phyloP scores from a whole-genome alignment of 1,140 invertebrate genomes.

The Bombyx mori region ASM3026992v2 NC_085110.1:10794501-10795000 shows the following conservation, averaged over 20 bases:
- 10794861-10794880: slow-evolving; percentile 94
- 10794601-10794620: background rate
- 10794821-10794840: slow-evolving; percentile 89
- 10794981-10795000: slow-evolving; percentile 38
- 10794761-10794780: slow-evolving; percentile 92
- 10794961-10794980: slow-evolving; percentile 82
- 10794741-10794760: slow-evolving; percentile 87
- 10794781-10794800: slow-evolving; percentile 94
- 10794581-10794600: too few species aligned
- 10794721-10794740: slow-evolving; percentile 89
- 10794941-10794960: slow-evolving; percentile 94
- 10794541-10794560: slow-evolving; percentile 8
- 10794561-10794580: too few species aligned
- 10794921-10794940: slow-evolving; percentile 92
- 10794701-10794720: slow-evolving; percentile 31
- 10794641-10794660: slow-evolving; percentile 9
- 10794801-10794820: slow-evolving; percentile 91
- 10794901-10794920: slow-evolving; percentile 93
- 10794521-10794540: slow-evolving; percentile 8
- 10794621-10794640: slow-evolving; percentile 14
- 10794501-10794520: slow-evolving; percentile 31
- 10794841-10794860: slow-evolving; percentile 89
- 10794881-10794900: slow-evolving; percentile 92
- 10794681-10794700: slow-evolving; percentile 12
- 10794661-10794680: slow-evolving; percentile 10